phyloP scores from a whole-genome alignment of 2,888 invertebrate genomes.

The Eulithis testata region DNA sequence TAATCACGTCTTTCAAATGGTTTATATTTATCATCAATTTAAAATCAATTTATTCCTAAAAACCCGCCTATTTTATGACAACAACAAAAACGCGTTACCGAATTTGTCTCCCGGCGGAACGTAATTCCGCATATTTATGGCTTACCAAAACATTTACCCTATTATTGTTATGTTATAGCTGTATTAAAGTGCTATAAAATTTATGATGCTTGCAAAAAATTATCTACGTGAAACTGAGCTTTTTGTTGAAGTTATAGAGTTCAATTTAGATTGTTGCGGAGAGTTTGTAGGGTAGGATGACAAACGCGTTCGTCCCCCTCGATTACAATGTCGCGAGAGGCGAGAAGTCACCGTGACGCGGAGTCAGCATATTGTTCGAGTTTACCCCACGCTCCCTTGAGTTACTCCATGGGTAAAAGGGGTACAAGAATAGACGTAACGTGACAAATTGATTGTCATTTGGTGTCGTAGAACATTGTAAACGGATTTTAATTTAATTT shows the following conservation, averaged over 20 bases:
- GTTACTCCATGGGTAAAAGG: conserved; percentile 54
- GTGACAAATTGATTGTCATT: conserved; percentile 79
- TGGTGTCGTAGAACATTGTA: conserved; percentile 64
- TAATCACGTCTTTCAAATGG: background rate
- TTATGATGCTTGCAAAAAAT: conserved; percentile 75
- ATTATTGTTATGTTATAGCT: conserved; percentile 82
- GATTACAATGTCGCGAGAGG: conserved; percentile 72
- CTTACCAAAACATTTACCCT: conserved; percentile 84
- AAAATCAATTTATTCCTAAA: conserved; percentile 41
- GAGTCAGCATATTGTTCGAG: conserved; percentile 78
- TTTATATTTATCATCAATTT: conserved; percentile 32
- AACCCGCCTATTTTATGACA: conserved; percentile 45
- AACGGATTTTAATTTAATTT: conserved; percentile 65
- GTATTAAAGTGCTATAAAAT: conserved; percentile 83
- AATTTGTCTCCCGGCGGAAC: conserved; percentile 74
- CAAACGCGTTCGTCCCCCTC: conserved; percentile 77
- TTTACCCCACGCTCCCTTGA: conserved; percentile 23
- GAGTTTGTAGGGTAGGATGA: conserved; percentile 67
- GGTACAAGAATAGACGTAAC: conserved; percentile 68
- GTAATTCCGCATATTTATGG: conserved; percentile 79
- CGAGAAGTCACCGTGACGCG: conserved; percentile 74
- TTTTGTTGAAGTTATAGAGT: conserved; percentile 33
- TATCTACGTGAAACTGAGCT: conserved; percentile 36
- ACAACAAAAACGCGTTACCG: conserved; percentile 53
- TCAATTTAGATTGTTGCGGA: conserved; percentile 41